A percentile compares a stretch with the other conserved stretches of the same genome.
These are phyloP conservation scores for Orius insidiosus DNA, from an alignment of 1,140 invertebrate genomes.

Conservation along the genomic window DNA sequence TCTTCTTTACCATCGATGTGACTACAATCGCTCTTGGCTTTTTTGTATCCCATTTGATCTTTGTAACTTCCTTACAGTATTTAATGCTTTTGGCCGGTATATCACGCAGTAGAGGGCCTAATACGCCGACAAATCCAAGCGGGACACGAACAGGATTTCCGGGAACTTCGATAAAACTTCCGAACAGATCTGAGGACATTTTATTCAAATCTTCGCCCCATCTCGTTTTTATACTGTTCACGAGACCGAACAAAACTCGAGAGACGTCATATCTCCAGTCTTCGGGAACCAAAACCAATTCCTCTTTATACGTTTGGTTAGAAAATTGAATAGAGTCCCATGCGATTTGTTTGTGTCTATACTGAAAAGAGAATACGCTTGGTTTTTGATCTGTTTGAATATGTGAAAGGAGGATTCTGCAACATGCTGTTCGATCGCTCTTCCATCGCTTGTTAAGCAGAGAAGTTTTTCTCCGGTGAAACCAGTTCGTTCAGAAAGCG, in stretches of 20 bases:
- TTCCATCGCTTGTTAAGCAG: slow-evolving; percentile 45
- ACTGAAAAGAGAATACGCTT: slow-evolving; percentile 21
- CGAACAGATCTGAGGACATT: slow-evolving; percentile 10
- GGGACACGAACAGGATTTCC: slow-evolving; percentile 43
- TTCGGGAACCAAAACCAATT: slow-evolving; percentile 8
- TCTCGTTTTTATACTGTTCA: slow-evolving; percentile 29
- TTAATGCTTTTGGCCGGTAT: slow-evolving; percentile 35
- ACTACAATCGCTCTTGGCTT: slow-evolving; percentile 1
- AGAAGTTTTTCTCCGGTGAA: slow-evolving; percentile 27
- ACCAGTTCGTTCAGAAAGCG: slow-evolving; percentile 21
- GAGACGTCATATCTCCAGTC: slow-evolving; percentile 13
- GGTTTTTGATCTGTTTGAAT: slow-evolving; percentile 35
- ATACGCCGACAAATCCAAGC: slow-evolving; percentile 41
- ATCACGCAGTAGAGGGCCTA: slow-evolving; percentile 41
- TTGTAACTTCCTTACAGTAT: slow-evolving; percentile 42
- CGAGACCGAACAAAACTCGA: slow-evolving; percentile 12
- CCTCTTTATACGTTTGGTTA: slow-evolving; percentile 14
- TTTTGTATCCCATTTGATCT: slow-evolving; percentile 39
- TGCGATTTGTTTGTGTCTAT: slow-evolving; percentile 31
- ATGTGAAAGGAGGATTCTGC: slow-evolving; percentile 41
- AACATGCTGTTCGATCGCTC: slow-evolving; percentile 38
- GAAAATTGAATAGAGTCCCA: slow-evolving; percentile 20
- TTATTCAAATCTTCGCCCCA: background rate
- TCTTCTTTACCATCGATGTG: slow-evolving; percentile 41
- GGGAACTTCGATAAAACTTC: slow-evolving; percentile 27